phyloP scores from a whole-genome alignment of 2,113 vertebrate genomes.

The Thunnus maccoyii region DNA sequence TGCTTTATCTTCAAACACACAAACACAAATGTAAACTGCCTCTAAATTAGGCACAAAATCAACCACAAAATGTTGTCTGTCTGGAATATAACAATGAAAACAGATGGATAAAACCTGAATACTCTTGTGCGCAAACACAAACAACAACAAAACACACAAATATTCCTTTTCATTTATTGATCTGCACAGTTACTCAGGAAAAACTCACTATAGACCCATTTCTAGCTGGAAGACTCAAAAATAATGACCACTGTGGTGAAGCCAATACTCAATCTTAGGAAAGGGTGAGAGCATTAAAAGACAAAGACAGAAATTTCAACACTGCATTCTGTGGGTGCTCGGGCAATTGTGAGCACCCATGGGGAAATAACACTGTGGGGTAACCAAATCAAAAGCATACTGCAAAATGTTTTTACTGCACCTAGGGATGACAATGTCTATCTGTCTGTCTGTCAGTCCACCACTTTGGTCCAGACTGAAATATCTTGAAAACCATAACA shows the following conservation, averaged over 20 bases:
- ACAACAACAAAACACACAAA: neutral
- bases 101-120: neutral
- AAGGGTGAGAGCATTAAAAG: neutral
- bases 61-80: neutral
- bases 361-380: neutral
- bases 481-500: neutral
- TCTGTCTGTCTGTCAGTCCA: too few relatives aligned
- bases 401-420: too few relatives aligned
- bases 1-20: neutral
- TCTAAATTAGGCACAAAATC: neutral
- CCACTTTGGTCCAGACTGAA: neutral
- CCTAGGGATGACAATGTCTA: too few relatives aligned
- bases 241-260: conserved; percentile 3
- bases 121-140: neutral
- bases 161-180: conserved; percentile 34
- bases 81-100: neutral
- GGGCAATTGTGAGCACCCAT: neutral
- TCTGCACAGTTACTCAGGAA: neutral
- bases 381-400: neutral
- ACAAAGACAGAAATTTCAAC: neutral
- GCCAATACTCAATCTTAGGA: neutral
- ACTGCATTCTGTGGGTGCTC: neutral
- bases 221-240: neutral
- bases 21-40: neutral
- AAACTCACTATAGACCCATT: neutral